These are phyloP conservation scores for Austrolebias charrua DNA, from an alignment of 2,797 vertebrate genomes.

Conservation along the genomic window DNA sequence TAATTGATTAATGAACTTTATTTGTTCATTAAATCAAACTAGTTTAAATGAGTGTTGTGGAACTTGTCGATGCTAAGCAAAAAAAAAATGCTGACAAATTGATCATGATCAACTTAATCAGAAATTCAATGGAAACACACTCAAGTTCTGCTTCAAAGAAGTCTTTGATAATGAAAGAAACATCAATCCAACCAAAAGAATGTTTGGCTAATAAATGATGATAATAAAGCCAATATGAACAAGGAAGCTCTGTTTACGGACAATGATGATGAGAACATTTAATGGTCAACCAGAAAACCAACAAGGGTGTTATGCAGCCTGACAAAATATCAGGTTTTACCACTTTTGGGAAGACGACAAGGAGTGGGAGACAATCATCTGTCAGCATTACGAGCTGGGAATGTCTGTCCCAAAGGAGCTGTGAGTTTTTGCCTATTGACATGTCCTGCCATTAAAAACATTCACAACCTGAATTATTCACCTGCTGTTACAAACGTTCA, in stretches of 20 bases:
- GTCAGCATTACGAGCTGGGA: conserved; percentile 59
- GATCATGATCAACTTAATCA: conserved; percentile 1
- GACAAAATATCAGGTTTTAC: conserved; percentile 57
- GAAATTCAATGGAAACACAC: conserved; percentile 32
- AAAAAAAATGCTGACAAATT: conserved; percentile 10
- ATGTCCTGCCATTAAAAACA: neutral
- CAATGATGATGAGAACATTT: conserved; percentile 13
- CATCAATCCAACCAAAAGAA: neutral
- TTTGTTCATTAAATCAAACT: neutral
- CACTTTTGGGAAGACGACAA: conserved; percentile 71
- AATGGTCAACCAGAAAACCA: conserved; percentile 29
- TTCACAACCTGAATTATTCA: neutral
- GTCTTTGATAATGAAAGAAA: neutral
- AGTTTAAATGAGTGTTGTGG: neutral
- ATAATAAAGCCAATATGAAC: neutral
- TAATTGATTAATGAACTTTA: neutral
- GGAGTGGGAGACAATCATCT: conserved; percentile 52
- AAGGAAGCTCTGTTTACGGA: conserved; percentile 20
- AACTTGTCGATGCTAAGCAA: neutral
- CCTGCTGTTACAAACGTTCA: neutral
- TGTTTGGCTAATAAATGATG: conserved; percentile 18
- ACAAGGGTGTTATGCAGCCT: conserved; percentile 23
- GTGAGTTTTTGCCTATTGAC: conserved; percentile 6
- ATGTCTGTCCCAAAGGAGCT: conserved; percentile 14
- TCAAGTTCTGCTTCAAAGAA: neutral